These are phyloP conservation scores for Pitangus sulphuratus DNA, from an alignment of 2,797 vertebrate genomes.

Conservation along the genomic window DNA sequence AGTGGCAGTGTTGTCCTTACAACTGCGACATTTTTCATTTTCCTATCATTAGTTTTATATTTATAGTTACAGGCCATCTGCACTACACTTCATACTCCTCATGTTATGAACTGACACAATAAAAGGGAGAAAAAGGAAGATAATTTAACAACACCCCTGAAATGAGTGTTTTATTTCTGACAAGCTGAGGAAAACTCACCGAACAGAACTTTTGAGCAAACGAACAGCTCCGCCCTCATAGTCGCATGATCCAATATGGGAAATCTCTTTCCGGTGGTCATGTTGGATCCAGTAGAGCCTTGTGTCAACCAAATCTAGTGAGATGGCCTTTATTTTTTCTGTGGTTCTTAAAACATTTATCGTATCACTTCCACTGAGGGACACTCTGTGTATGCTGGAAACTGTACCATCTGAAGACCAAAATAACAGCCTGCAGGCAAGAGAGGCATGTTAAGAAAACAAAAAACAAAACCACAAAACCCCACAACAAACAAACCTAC, in stretches of 20 bases:
- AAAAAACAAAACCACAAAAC: fast-evolving
- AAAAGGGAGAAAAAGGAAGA: neutral
- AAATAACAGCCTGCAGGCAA: slow-evolving; percentile 85
- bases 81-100: neutral
- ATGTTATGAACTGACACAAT: neutral
- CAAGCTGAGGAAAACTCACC: slow-evolving; percentile 75
- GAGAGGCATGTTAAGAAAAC: neutral
- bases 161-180: neutral
- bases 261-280: slow-evolving; percentile 56
- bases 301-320: slow-evolving; percentile 79
- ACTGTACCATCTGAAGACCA: slow-evolving; percentile 83
- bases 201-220: slow-evolving; percentile 73
- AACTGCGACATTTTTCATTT: neutral
- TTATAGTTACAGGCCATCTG: neutral
- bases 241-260: slow-evolving; percentile 83
- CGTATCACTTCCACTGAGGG: slow-evolving; percentile 65
- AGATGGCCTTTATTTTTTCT: slow-evolving; percentile 75
- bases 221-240: slow-evolving; percentile 82
- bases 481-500: neutral
- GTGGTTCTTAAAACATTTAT: slow-evolving; percentile 76
- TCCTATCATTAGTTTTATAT: neutral
- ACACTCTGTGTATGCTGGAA: slow-evolving; percentile 80
- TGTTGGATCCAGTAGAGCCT: slow-evolving; percentile 89
- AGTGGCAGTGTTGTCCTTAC: neutral
- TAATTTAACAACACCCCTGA: neutral